Evolutionary conservation across 2,888 invertebrate species (phyloP), one percentile per base, ranked within the genome.

Genomic region (Caenorhabditis uteleia): DNA sequence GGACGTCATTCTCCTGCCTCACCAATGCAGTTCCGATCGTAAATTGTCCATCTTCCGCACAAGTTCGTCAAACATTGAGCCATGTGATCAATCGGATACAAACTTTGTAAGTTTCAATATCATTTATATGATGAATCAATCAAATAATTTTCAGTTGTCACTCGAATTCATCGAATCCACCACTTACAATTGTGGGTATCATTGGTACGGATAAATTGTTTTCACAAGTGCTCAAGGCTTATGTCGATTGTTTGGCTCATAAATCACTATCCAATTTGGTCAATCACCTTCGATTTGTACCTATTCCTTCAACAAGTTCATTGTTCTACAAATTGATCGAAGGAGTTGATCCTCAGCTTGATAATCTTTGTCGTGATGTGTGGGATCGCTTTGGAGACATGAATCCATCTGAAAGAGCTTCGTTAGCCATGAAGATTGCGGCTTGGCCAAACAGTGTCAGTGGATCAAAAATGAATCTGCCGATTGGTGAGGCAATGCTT

Each of bases 401-500:
- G 59, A 58, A 45, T 21, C 46, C 57, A 3, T 39, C 39, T 8
- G 70, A 75, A 23, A 61, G 56, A 16, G 1, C 55, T 0, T 38
- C 48, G 1, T 34, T 69, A 6, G 56, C 40, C 2, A 45, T 38
- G n/a, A 60, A 57, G 26, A 36, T 75, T 16, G 57, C 58, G 12
- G 54, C 49, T 4, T 75, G 65, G 68, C 55, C 65, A 5, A 59
- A 42, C 8, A 55, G 29, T 40, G 38, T 44, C 7, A 39, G 20
- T n/a, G 39, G 46, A 5, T 44, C 51, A 14, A 51, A 49, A 33
- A 21, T 78, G 27, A 74, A 79, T 44, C 47, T 83, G 38, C 80
- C 79, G 8, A 80, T 83, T 38, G 83, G 83, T 10, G 83, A 83
- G 50, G 82, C 78, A 10, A 77, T 82, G 76, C 56, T 82, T 2